Evolutionary conservation across 30 jellyfish, hydroid and myxozoan species (phyloP).

Genomic region (Hydra vulgaris): DNA sequence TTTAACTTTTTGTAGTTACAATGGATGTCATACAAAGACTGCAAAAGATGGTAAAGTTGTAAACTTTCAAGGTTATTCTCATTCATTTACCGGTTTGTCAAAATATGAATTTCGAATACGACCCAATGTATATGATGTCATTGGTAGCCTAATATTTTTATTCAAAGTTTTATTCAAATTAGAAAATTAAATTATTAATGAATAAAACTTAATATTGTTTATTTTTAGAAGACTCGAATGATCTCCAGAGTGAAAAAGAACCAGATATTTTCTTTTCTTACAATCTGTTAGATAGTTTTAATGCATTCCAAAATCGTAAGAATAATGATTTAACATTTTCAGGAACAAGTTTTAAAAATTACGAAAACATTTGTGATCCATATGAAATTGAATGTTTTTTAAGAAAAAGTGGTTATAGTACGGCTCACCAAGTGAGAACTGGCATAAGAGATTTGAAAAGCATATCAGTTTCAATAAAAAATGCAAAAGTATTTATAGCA

Average conservation of each 20-base stretch:
- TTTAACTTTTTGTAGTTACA: too few species aligned
- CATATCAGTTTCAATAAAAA: slow-evolving; percentile 38
- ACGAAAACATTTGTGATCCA: slow-evolving; percentile 48
- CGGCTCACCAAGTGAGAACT: background rate
- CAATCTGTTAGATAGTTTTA: slow-evolving; percentile 26
- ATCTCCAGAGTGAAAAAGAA: background rate
- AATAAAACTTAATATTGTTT: background rate
- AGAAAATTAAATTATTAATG: background rate
- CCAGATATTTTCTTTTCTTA: slow-evolving; percentile 42
- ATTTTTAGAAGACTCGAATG: background rate
- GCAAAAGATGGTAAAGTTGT: slow-evolving; percentile 51
- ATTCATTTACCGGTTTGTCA: slow-evolving; percentile 23
- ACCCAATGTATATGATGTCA: slow-evolving; percentile 60
- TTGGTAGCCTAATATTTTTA: too few species aligned
- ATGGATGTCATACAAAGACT: slow-evolving; percentile 68
- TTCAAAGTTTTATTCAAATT: too few species aligned
- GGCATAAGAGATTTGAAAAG: slow-evolving; percentile 22
- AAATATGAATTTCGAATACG: slow-evolving; percentile 50
- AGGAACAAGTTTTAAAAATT: slow-evolving; percentile 6
- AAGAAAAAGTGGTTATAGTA: background rate
- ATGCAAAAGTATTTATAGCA: slow-evolving; percentile 58
- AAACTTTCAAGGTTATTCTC: slow-evolving; percentile 30
- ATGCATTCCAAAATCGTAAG: slow-evolving; percentile 31
- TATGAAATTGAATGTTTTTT: slow-evolving; percentile 16
- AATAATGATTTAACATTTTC: background rate